phyloP scores from a whole-genome alignment of 1,140 invertebrate genomes.

The Homalodisca vitripennis region DNA sequence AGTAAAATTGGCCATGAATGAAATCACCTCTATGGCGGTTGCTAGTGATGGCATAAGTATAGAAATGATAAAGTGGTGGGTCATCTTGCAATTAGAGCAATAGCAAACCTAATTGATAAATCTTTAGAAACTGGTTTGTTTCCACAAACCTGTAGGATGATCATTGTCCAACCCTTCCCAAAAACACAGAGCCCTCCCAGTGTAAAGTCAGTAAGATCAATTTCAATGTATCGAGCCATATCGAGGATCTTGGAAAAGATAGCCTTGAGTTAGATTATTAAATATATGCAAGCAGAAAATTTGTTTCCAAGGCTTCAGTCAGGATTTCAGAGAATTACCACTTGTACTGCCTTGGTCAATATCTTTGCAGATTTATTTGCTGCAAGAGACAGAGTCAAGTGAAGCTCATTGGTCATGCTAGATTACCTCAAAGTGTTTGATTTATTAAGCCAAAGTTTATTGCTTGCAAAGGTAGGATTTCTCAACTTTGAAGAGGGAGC shows the following conservation, averaged over 20 bases:
- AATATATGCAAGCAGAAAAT: no score
- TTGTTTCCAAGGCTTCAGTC: not conserved
- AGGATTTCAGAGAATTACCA: not conserved
- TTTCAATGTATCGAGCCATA: not conserved
- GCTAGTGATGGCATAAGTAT: no score
- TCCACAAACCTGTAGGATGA: not conserved
- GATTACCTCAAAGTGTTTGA: not conserved
- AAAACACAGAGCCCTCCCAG: not conserved
- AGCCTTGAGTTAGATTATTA: not conserved
- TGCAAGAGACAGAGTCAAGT: not conserved
- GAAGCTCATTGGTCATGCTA: not conserved
- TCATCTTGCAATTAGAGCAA: no score
- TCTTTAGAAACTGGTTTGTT: not conserved
- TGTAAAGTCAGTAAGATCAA: not conserved
- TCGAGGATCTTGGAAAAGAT: not conserved
- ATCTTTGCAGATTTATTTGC: not conserved
- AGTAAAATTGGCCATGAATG: no score
- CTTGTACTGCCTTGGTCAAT: not conserved
- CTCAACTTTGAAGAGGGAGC: not conserved
- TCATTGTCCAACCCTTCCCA: not conserved
- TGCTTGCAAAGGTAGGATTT: not conserved
- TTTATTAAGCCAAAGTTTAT: not conserved
- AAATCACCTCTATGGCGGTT: no score
- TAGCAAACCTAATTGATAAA: not conserved
- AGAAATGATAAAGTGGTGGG: no score